Conservation (phyloP, 2,113 vertebrate genomes). For the Electrona antarctica region DNA sequence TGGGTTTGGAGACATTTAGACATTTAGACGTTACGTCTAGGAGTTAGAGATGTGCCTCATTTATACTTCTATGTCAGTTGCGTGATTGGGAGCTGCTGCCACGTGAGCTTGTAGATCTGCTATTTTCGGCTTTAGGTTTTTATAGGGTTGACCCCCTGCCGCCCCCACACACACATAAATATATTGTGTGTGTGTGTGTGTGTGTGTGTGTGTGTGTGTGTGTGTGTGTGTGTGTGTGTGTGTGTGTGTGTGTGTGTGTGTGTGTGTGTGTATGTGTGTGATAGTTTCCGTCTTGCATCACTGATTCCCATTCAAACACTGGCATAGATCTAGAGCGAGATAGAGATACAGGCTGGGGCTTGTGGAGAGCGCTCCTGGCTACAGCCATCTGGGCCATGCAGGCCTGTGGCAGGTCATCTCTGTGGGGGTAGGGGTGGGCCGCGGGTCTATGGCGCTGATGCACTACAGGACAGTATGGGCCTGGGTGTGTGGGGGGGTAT, state of each 20-base stretch:
- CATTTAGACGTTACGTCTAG: no score
- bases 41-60: no score
- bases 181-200: no score
- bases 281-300: constrained; percentile 44
- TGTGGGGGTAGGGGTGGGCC: not conserved
- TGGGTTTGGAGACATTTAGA: no score
- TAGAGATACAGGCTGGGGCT: constrained; percentile 14
- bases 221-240: constrained; percentile 10
- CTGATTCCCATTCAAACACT: constrained; percentile 30
- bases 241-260: constrained; percentile 26
- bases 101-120: no score
- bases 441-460: not conserved
- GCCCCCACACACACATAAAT: no score
- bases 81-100: no score
- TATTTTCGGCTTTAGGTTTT: no score
- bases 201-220: no score
- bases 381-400: constrained; percentile 55
- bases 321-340: constrained; percentile 39
- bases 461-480: no score
- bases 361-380: constrained; percentile 23
- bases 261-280: constrained; percentile 19
- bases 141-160: no score
- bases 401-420: constrained; percentile 42
- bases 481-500: constrained; percentile 7
- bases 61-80: no score